A percentile compares a stretch with the other conserved stretches of the same genome.
These are phyloP conservation scores for Dryoscopus gambensis DNA, from an alignment of 2,113 vertebrate species.

Conservation along the genomic window DNA sequence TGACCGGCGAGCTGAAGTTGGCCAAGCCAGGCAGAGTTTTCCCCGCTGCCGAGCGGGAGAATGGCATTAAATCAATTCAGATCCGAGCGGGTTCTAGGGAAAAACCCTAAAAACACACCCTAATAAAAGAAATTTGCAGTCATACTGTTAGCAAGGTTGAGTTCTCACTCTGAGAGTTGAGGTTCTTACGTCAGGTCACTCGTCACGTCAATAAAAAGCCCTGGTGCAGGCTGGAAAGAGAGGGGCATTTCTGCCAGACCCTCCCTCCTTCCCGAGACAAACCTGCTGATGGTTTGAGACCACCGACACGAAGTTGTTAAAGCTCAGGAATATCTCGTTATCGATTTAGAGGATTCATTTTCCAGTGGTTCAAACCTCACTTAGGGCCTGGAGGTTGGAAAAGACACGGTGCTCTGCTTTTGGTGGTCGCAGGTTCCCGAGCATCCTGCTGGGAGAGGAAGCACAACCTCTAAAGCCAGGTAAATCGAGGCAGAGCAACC, in stretches of 20 bases:
- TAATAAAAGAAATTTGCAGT: constrained; percentile 34
- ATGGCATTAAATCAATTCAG: constrained; percentile 46
- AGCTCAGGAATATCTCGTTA: constrained; percentile 16
- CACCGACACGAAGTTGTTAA: constrained; percentile 14
- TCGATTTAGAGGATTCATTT: neutral
- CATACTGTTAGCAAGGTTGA: constrained; percentile 11
- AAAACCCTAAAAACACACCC: constrained; percentile 36
- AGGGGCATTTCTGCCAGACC: neutral
- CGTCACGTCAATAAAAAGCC: neutral
- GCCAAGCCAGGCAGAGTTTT: constrained; percentile 1
- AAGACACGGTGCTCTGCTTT: neutral
- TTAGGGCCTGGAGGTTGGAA: constrained; percentile 2
- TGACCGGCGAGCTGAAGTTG: neutral
- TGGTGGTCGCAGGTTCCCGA: neutral
- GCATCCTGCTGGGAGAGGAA: neutral
- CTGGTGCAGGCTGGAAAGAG: constrained; percentile 25
- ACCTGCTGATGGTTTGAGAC: neutral
- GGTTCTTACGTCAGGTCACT: constrained; percentile 20
- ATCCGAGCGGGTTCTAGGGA: constrained; percentile 40
- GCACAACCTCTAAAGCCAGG: neutral
- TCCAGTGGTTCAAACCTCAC: constrained; percentile 25
- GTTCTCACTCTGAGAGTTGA: constrained; percentile 23
- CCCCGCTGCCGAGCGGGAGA: neutral
- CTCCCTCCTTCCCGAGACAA: neutral
- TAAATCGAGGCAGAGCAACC: neutral